phyloP scores from a whole-genome alignment of 2,888 invertebrate genomes.

The Theodoxus fluviatilis region DNA sequence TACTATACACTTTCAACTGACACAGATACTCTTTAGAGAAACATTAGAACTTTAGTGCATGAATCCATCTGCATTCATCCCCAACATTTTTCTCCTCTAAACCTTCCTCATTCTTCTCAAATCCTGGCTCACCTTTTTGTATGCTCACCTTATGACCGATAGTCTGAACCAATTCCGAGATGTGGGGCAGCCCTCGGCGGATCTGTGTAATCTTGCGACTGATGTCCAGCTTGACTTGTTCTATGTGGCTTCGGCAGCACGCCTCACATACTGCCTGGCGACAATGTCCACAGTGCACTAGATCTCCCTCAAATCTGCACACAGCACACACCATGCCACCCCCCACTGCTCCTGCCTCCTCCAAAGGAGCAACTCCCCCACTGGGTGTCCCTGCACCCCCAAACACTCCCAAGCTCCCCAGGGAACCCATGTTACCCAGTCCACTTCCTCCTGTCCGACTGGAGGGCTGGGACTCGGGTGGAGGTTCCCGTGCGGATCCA shows the following conservation, averaged over 20 bases:
- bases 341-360: constrained; percentile 1
- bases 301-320: constrained; percentile 75
- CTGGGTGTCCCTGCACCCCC: not conserved
- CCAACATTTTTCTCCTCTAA: no score
- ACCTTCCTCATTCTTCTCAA: no score
- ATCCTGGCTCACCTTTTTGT: no score
- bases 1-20: no score
- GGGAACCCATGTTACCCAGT: constrained; percentile 5
- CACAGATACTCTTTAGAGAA: no score
- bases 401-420: not conserved
- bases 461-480: constrained; percentile 31
- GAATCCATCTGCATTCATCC: no score
- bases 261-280: constrained; percentile 96
- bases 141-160: constrained; percentile 89
- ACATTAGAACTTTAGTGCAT: no score
- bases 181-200: constrained; percentile 77
- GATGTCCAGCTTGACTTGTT: constrained; percentile 72
- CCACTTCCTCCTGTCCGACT: not conserved
- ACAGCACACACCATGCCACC: constrained; percentile 73
- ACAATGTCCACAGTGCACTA: constrained; percentile 87
- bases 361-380: not conserved
- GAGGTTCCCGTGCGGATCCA: constrained; percentile 40
- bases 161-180: constrained; percentile 49
- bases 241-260: constrained; percentile 76
- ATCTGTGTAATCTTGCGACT: constrained; percentile 77